Base-by-base conservation (phyloP, 2,888 invertebrate genomes). In the Neoscelio sp. region DNA sequence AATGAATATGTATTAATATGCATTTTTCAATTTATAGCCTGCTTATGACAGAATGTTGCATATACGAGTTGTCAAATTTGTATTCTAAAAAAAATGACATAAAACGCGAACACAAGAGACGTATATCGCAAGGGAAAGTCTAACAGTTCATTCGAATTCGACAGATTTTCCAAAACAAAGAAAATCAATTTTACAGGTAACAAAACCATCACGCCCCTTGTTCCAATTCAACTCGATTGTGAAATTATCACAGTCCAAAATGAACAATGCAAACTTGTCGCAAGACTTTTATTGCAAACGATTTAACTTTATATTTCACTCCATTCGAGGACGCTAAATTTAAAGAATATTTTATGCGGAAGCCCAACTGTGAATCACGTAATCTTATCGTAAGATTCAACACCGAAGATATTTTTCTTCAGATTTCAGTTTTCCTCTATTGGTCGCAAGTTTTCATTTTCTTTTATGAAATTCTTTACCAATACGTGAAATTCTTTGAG, bases 401-500 rank as follows among this genome's bases (percentile, higher is more conserved):
- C 12, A 15, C 12, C 20, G 17, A 18, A 7, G 35, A 52, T 18
- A 50, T 52, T 52, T 52, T 52, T 52, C 18, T 15, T n/a, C 30
- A 6, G 50, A 52, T 52, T 52, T 52, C 35, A 8, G 15, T 50
- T 30, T 28, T n/a, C 17, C 26, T 13, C 2, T 2, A 35, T 52
- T 33, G 35, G 20, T 52, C 10, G 18, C 18, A 28, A 28, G 35
- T 12, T 52, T 52, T 52, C 52, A 52, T 35, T 52, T 52, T 20
- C 33, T 52, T 35, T 18, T 52, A 52, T 35, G 35, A 52, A 52
- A 52, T 52, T 35, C 52, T 35, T 52, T 30, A 12, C 12, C 35
- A 35, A 44, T 44, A 44, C 44, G 20, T 20, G 20, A 2, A n/a
- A 3, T 40, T 20, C 15, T 15, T 18, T n/a, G 44, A 10, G 44